These are phyloP conservation scores for Apotomis turbidana DNA, from an alignment of 2,888 invertebrate genomes.

Conservation along the genomic window DNA sequence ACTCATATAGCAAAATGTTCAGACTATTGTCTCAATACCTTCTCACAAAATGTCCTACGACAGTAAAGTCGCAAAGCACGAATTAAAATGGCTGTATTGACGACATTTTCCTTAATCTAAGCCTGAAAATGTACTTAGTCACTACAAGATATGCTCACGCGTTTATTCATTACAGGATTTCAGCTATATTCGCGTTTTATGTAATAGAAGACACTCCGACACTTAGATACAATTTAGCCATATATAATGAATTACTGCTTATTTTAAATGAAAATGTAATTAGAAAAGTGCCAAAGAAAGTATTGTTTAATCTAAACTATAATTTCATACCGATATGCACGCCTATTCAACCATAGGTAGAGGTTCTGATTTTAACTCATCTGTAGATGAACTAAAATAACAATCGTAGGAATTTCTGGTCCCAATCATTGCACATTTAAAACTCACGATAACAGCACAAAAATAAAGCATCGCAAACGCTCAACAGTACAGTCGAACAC, in stretches of 20 bases:
- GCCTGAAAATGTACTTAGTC: not conserved
- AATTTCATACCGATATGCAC: too few relatives aligned
- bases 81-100: not conserved
- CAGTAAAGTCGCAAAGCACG: not conserved
- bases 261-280: too few relatives aligned
- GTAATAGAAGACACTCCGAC: too few relatives aligned
- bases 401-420: not conserved
- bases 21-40: constrained; percentile 3
- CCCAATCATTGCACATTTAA: not conserved
- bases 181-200: too few relatives aligned
- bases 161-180: too few relatives aligned
- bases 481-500: not conserved
- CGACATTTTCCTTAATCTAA: not conserved
- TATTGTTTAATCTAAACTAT: too few relatives aligned
- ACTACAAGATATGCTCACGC: not conserved
- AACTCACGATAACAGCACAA: not conserved
- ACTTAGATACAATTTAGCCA: too few relatives aligned
- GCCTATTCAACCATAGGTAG: too few relatives aligned
- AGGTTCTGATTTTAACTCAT: too few relatives aligned
- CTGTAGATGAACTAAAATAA: too few relatives aligned
- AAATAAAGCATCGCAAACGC: not conserved
- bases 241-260: too few relatives aligned
- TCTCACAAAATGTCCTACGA: not conserved
- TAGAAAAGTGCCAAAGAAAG: too few relatives aligned
- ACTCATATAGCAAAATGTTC: not conserved